phyloP scores from a whole-genome alignment of 1,140 invertebrate species.

The Drosophila saltans region DNA sequence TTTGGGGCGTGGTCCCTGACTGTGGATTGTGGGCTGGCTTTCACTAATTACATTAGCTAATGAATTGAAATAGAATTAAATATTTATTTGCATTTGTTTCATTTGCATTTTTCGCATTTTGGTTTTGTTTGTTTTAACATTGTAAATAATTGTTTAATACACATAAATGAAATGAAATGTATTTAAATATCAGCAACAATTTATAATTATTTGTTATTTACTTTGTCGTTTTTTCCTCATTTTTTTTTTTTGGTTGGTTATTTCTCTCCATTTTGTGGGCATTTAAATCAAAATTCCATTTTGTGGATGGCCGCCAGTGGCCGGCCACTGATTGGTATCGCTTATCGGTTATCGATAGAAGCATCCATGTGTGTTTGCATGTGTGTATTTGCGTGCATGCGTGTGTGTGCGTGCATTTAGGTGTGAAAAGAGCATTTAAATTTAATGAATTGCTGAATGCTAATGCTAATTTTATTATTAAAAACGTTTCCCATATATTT shows the following conservation, averaged over 20 bases:
- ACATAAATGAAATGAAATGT: conserved; percentile 29
- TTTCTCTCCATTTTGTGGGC: conserved; percentile 48
- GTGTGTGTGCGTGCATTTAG: conserved; percentile 8
- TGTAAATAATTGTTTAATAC: conserved; percentile 61
- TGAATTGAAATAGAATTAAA: conserved; percentile 72
- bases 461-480: conserved; percentile 9
- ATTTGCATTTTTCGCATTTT: conserved; percentile 45
- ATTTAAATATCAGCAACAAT: conserved; percentile 53
- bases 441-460: conserved; percentile 38
- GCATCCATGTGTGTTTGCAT: background rate
- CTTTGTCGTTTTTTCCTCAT: conserved; percentile 29
- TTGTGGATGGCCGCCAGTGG: conserved; percentile 32
- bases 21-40: conserved; percentile 19
- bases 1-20: background rate
- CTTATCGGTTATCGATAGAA: conserved; percentile 22
- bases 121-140: conserved; percentile 28
- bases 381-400: background rate
- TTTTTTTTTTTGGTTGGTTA: conserved; percentile 29
- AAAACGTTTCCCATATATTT: conserved; percentile 15
- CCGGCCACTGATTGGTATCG: conserved; percentile 43
- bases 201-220: conserved; percentile 39
- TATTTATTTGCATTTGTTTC: conserved; percentile 58
- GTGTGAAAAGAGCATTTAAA: conserved; percentile 36
- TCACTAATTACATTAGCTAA: conserved; percentile 74
- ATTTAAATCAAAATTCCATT: conserved; percentile 64